Evolutionary conservation across 2,797 vertebrate genomes (phyloP), one percentile per base, ranked within the genome.

Genomic region (Enteromius radiatus): DNA sequence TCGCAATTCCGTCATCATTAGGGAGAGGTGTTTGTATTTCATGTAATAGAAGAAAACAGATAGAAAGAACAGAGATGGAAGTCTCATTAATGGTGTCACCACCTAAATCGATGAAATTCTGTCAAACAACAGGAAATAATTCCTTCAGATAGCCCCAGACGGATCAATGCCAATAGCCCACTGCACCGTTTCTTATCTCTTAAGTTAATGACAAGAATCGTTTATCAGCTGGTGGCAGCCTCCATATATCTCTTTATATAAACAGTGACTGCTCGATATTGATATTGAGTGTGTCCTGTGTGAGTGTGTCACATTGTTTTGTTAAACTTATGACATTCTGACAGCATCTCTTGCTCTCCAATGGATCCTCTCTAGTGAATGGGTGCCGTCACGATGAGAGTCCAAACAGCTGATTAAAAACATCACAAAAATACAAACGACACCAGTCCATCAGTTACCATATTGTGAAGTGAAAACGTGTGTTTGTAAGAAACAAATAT

Each of bases 161-260:
- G 36, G 89, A 91, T 92, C 91, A 87, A 92, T 90, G 89, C 68
- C 82, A 88, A 85, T 88, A 88, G 84, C 83, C 59, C 19, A 33
- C 52, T 76, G 31, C 52, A 64, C 31, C 21, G 54, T 81, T 84
- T 59, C n/a, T 67, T 86, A 80, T 74, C 81, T 80, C 41, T 78
- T 70, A 36, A 84, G 73, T 78, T 78, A 81, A 80, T 82, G 76
- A 79, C 70, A 59, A 70, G 14, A 75, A 65, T 79, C 77, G 47
- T 84, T 67, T 80, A 84, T 79, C 83, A 68, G 68, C 45, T 64
- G 28, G 38, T 49, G 38, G 47, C 67, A 74, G 49, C 41, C 49
- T 69, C 70, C 64, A 21, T 47, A 80, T 59, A 65, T 71, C 33
- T 26, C 36, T 65, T 82, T 4, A 47, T 19, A 49, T 82, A 4